These are phyloP conservation scores for Chiroxiphia lanceolata DNA, from an alignment of 2,797 vertebrate species.

Conservation along the genomic window DNA sequence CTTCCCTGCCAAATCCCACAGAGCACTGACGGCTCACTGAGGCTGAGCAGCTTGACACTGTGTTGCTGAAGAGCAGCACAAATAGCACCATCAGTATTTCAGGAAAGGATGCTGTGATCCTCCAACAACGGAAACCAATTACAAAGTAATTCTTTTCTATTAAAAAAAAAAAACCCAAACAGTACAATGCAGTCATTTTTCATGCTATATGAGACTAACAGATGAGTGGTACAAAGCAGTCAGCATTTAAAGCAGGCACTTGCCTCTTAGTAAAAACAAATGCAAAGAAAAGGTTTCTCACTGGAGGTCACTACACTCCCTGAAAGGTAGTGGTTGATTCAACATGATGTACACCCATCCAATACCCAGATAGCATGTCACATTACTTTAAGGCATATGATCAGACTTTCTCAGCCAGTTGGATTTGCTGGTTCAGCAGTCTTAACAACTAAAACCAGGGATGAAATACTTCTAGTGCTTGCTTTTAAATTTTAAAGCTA, in stretches of 20 bases:
- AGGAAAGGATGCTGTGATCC: neutral
- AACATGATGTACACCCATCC: neutral
- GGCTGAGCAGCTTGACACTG: neutral
- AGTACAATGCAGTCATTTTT: neutral
- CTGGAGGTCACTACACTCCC: constrained; percentile 22
- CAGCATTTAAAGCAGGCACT: neutral
- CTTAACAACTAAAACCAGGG: neutral
- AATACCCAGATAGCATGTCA: neutral
- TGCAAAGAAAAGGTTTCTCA: neutral
- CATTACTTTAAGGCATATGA: constrained; percentile 25
- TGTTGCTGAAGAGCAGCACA: neutral
- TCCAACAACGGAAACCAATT: neutral
- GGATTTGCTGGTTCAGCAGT: constrained; percentile 22
- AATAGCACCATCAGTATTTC: neutral
- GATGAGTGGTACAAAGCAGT: neutral
- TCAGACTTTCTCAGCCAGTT: neutral
- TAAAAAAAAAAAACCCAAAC: neutral
- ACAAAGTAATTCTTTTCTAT: neutral
- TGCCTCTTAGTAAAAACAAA: neutral
- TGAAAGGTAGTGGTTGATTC: neutral
- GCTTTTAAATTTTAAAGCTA: constrained; percentile 42
- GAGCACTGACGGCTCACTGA: neutral
- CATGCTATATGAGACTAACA: neutral
- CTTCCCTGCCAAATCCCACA: neutral
- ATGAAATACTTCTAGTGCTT: constrained; percentile 25